Evolutionary conservation across 1,140 invertebrate genomes (phyloP).

Genomic region (Aphaenogaster ashmeadi): DNA sequence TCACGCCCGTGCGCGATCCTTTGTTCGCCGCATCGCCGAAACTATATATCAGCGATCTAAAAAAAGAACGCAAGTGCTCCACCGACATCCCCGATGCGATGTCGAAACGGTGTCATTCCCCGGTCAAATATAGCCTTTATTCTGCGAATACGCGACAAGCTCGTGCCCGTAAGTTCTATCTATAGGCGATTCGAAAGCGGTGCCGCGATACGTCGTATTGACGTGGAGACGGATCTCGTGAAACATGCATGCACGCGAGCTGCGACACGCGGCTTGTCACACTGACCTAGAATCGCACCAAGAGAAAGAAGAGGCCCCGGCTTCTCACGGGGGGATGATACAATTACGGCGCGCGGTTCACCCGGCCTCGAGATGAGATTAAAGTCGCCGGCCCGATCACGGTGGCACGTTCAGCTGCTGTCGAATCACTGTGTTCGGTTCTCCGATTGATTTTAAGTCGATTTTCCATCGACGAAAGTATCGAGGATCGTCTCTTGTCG

Average conservation of each 20-base stretch:
- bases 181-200: slow-evolving; percentile 63
- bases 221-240: slow-evolving; percentile 44
- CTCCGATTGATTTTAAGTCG: background rate
- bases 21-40: slow-evolving; percentile 28
- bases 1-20: background rate
- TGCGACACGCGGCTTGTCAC: background rate
- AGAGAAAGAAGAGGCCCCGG: background rate
- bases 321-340: slow-evolving; percentile 18
- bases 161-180: slow-evolving; percentile 36
- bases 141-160: slow-evolving; percentile 49
- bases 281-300: slow-evolving; percentile 52
- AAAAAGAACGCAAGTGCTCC: slow-evolving; percentile 24
- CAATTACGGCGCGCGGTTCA: background rate
- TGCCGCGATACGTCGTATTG: slow-evolving; percentile 41
- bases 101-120: slow-evolving; percentile 45
- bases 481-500: background rate
- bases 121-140: slow-evolving; percentile 49
- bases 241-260: slow-evolving; percentile 60
- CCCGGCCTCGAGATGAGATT: background rate
- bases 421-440: background rate
- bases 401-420: background rate
- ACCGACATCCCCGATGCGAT: background rate
- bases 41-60: slow-evolving; percentile 36
- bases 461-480: background rate
- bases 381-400: background rate